Base-by-base conservation (phyloP, 2,113 vertebrate species). In the Chunga burmeisteri region DNA sequence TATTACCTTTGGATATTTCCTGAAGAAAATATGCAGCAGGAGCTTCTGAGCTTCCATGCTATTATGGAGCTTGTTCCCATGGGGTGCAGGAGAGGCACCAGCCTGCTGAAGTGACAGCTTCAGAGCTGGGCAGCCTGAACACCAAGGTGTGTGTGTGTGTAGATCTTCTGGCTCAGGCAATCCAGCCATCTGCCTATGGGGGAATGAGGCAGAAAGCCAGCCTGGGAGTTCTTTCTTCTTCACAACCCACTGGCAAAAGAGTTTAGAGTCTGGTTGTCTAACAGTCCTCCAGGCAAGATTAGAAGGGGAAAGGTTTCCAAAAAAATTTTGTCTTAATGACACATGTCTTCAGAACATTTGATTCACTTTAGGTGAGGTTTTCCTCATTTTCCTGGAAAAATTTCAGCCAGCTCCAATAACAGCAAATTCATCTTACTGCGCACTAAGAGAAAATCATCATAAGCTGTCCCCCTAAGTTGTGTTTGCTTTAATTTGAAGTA, bases 401-500 rank as follows among this genome's bases (percentile, higher is more conserved):
- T 6, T 34, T 59, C 49, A 79, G 56, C 25, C 49, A 46, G 18
- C 9, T 85, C 80, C 53, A 94, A 65, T 53, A 77, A 79, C 34
- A 62, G 38, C 44, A 95, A 65, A 75, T 94, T 91, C 68, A 52
- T 93, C 62, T 89, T 68, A 38, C 30, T 85, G 23, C 16, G 46
- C 36, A 5, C 5, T 2, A 65, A 65, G 44, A 91, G 77, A 81
- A 96, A 96, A 91, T 47, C 1, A 61, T 72, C 87, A 50, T 79
- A 93, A 92, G 61, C 30, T 80, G 32, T 81, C 32, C 11, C 49
- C 34, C 25, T n/a, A 91, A 85, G 52, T 68, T 61, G 30, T 18
- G 70, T 75, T 81, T 91, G 55, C 91, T 83, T 89, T 82, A 85
- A 91, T 94, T 94, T 94, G 65, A 81, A 77, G 32, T 53, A 85